These are phyloP conservation scores for Leistus spinibarbis DNA, from an alignment of 2,888 invertebrate genomes.

Conservation along the genomic window DNA sequence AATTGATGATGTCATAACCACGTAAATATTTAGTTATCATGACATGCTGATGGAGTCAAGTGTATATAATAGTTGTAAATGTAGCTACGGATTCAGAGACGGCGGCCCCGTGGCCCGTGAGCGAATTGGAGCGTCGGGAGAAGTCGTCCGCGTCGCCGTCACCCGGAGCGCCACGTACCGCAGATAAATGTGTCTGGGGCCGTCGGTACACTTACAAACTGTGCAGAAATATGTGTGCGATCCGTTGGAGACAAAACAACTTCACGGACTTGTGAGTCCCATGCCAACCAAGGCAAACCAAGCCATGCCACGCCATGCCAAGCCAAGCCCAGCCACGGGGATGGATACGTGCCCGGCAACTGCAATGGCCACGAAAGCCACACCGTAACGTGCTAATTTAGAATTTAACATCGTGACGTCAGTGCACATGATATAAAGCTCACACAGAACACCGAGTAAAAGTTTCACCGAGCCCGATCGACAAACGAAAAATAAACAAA, in stretches of 20 bases:
- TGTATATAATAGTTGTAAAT: too few species aligned
- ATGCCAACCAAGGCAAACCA: neutral
- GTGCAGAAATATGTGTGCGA: slow-evolving; percentile 3
- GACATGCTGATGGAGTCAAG: too few species aligned
- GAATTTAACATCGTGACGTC: slow-evolving; percentile 1
- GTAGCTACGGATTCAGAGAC: neutral
- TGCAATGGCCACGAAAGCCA: neutral
- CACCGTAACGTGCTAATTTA: slow-evolving; percentile 8
- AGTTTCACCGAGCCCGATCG: slow-evolving; percentile 14
- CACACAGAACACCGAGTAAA: slow-evolving; percentile 5
- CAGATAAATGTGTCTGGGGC: slow-evolving; percentile 24
- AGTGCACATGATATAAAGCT: slow-evolving; percentile 10
- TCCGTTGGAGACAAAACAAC: slow-evolving; percentile 16
- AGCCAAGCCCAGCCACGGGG: neutral
- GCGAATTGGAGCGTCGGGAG: neutral
- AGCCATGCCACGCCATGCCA: neutral
- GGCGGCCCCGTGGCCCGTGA: neutral
- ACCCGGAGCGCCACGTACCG: slow-evolving; percentile 10
- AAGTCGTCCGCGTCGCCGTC: neutral
- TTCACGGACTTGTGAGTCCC: neutral
- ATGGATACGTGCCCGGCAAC: slow-evolving; percentile 12
- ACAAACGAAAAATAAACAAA: neutral
- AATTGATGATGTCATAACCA: too few species aligned
- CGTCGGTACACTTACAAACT: neutral
- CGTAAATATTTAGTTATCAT: too few species aligned